Evolutionary conservation across 1,140 invertebrate genomes (phyloP), one percentile per base, ranked within the genome.

Genomic region (Vollenhovia emeryi): DNA sequence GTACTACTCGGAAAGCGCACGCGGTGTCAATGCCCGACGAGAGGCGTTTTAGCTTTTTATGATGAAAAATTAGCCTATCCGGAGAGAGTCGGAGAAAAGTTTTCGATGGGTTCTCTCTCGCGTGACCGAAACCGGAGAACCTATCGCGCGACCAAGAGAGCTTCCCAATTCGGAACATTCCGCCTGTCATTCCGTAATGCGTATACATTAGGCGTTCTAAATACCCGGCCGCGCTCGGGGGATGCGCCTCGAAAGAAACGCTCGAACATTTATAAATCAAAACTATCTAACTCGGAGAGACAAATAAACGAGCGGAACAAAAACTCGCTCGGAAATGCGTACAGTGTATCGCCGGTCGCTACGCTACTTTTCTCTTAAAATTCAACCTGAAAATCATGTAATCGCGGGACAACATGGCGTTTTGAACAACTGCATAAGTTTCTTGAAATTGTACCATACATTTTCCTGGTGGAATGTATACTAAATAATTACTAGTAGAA

Each of bases 1-100:
- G 66, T 85, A 89, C 85, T 85, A 89, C 85, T 87, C 62, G n/a
- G 74, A 57, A 66, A 33, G 62, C 59, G 55, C 24, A 55, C 59
- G 55, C 24, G 76, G 52, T 43, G 40, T 86, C 84, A 50, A 83
- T 69, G 78, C 43, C 21, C 66, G n/a, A n/a, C n/a, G n/a, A n/a
- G n/a, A 50, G 45, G 33, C 68, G 50, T 69, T 55, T 48, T 50
- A 73, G n/a, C 18, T 43, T 66, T 45, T 66, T 18, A 30, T 4
- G 36, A 40, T 48, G 21, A 64, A 82, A 82, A 57, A 80, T 66
- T 18, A 21, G 33, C 13, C 7, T 27, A 45, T 40, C 30, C 36
- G 5, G 0, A 45, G 27, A 3, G 0, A 45, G 27, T 50, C 40
- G 8, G 43, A 48, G 24, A 45, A 57, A 76, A 74, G 43, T 73